A percentile compares a stretch with the other conserved stretches of the same genome.
Conservation (phyloP, 2,888 invertebrate species). For the Lithophane leautieri region DNA sequence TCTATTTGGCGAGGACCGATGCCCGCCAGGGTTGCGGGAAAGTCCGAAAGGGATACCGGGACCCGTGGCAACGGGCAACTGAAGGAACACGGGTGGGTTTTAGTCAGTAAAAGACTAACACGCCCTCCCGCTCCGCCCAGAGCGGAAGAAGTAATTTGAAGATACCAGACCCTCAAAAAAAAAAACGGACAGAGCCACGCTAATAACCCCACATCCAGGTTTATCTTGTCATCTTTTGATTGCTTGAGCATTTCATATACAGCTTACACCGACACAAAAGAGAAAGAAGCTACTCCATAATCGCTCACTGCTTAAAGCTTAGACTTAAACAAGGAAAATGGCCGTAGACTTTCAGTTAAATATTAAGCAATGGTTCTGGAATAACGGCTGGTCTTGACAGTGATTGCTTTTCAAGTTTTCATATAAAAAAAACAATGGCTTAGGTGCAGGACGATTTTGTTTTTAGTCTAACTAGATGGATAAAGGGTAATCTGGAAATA, state of each 20-base stretch:
- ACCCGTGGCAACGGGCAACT: too few species aligned
- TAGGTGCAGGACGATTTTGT: slow-evolving; percentile 17
- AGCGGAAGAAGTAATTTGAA: too few species aligned
- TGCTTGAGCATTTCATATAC: neutral
- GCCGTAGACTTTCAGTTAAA: slow-evolving; percentile 78
- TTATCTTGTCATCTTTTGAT: neutral
- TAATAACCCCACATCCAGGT: too few species aligned
- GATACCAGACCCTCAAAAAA: too few species aligned
- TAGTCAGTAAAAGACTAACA: too few species aligned
- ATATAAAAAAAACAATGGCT: slow-evolving; percentile 69
- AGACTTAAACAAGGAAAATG: slow-evolving; percentile 61
- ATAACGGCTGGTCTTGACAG: slow-evolving; percentile 79
- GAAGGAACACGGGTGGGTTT: too few species aligned
- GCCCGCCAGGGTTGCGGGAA: too few species aligned
- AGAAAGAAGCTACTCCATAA: neutral
- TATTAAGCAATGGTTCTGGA: slow-evolving; percentile 77
- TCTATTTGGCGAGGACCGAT: too few species aligned
- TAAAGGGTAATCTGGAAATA: slow-evolving; percentile 18
- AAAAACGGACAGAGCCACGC: too few species aligned
- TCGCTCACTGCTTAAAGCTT: slow-evolving; percentile 13
- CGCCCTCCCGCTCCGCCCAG: too few species aligned
- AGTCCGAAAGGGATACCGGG: too few species aligned
- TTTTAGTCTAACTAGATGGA: slow-evolving; percentile 15
- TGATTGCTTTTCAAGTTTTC: slow-evolving; percentile 80
- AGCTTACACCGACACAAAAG: neutral